Base-by-base conservation (phyloP, 1,140 invertebrate species). In the Ceratina japonica region DNA sequence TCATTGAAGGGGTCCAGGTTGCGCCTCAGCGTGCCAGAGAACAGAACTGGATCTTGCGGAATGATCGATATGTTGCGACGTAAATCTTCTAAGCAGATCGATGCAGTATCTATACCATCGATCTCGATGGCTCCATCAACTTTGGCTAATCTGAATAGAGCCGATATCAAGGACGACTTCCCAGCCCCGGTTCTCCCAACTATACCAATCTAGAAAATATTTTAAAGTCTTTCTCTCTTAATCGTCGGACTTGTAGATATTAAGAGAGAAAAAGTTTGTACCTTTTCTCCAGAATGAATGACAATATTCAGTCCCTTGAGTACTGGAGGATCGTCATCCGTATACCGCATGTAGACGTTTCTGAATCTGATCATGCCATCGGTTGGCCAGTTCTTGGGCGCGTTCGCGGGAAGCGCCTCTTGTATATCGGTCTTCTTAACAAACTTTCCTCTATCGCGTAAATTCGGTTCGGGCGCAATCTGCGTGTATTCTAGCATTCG, bases 141-240 rank as follows among this genome's bases (percentile, higher is more conserved):
- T 84, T 94, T 93, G 0, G 93, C 92, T 74, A 98, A 87, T 68
- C 97, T 93, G 87, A 98, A 98, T 0, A 98, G 89, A 1, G 97
- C 95, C 37, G 95, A 93, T 71, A 98, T 97, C 12, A 97, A 93
- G 0, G 96, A 97, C 0, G 96, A 96, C 87, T 97, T 98, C n/a
- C 97, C 97, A 49, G 97, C 95, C 3, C 97, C 97, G 18, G 96
- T 97, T 79, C 96, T 93, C 4, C 97, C 97, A 20, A 97, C 97
- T 75, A 98, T 96, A 2, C 97, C 96, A 71, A 97, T 94, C 93
- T 96, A 20, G 13, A 24, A 65, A 10, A 54, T 37, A 31, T 59
- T 66, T 24, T 20, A 64, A 56, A 5, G 13, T 8, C 18, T 2
- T n/a, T 13, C 22, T 24, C 20, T 64, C 2, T 4, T 31, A 31